phyloP scores from a whole-genome alignment of 2,888 invertebrate species.

The Crocallis elinguaria region DNA sequence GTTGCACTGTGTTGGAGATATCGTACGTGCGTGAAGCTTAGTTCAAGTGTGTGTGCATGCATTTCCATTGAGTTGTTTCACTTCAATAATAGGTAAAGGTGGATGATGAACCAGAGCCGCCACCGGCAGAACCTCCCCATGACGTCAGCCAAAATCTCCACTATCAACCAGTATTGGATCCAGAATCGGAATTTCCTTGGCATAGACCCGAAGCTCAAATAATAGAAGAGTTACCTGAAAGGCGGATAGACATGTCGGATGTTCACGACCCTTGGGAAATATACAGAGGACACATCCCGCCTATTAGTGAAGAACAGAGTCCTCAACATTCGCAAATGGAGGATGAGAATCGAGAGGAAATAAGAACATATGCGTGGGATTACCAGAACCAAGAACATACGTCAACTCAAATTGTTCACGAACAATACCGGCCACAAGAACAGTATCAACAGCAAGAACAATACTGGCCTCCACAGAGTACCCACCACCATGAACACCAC shows the following conservation, averaged over 20 bases:
- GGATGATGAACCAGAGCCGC: constrained; percentile 49
- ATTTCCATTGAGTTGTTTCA: constrained; percentile 72
- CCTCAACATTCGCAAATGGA: constrained; percentile 39
- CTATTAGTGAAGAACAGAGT: constrained; percentile 45
- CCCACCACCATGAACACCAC: constrained; percentile 28
- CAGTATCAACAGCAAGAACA: constrained; percentile 16
- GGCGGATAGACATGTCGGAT: constrained; percentile 56
- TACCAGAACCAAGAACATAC: constrained; percentile 48
- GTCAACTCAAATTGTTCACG: constrained; percentile 24
- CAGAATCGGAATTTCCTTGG: constrained; percentile 78
- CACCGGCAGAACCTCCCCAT: constrained; percentile 56
- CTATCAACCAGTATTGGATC: constrained; percentile 68
- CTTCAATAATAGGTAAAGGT: constrained; percentile 79
- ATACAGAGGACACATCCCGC: constrained; percentile 84
- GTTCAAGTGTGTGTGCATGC: constrained; percentile 78
- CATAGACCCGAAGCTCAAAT: constrained; percentile 68
- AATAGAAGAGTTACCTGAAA: constrained; percentile 47
- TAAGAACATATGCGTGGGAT: constrained; percentile 69
- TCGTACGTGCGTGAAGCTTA: constrained; percentile 65
- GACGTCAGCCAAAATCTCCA: constrained; percentile 57
- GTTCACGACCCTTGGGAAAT: constrained; percentile 90
- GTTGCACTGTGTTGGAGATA: constrained; percentile 54
- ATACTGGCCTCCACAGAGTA: constrained; percentile 7
- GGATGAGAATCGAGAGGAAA: constrained; percentile 55
- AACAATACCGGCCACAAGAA: constrained; percentile 21